Conservation (phyloP, 2,888 invertebrate genomes). For the Beris morrisii region DNA sequence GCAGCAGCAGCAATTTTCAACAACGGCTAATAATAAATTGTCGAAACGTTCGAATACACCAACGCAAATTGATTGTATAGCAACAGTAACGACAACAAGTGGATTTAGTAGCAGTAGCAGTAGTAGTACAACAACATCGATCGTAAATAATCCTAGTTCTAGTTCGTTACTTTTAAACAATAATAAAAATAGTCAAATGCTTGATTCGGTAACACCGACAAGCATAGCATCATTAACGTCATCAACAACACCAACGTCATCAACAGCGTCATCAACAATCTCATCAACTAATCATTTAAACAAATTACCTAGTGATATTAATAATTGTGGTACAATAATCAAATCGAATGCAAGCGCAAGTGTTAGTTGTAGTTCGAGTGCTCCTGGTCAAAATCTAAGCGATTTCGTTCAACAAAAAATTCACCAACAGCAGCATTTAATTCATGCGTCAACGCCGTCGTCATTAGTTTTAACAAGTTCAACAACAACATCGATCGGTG, state of each 20-base stretch:
- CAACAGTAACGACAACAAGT: not conserved
- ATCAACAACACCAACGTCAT: conserved; percentile 7
- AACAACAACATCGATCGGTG: conserved; percentile 31
- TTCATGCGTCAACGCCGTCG: conserved; percentile 33
- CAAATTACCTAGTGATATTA: conserved; percentile 28
- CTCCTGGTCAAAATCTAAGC: conserved; percentile 11
- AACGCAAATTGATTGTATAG: conserved; percentile 11
- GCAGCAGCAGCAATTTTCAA: not conserved
- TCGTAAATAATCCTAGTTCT: not conserved
- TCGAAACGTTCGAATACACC: conserved; percentile 31
- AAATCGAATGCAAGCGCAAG: conserved; percentile 8
- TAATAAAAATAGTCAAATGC: conserved; percentile 44
- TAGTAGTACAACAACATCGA: conserved; percentile 32
- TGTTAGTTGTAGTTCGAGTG: not conserved
- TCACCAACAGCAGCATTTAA: conserved; percentile 39
- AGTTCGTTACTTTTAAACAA: conserved; percentile 2
- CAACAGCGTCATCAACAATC: conserved; percentile 17
- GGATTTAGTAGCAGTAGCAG: not conserved
- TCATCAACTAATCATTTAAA: conserved; percentile 20
- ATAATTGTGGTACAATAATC: conserved; percentile 20
- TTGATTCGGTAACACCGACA: conserved; percentile 43
- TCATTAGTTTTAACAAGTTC: conserved; percentile 36
- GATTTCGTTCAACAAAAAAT: conserved; percentile 33
- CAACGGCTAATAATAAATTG: conserved; percentile 24
- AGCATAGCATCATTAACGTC: conserved; percentile 15